Evolutionary conservation across 2,888 invertebrate species (phyloP).

Genomic region (Drosophila cognata): DNA sequence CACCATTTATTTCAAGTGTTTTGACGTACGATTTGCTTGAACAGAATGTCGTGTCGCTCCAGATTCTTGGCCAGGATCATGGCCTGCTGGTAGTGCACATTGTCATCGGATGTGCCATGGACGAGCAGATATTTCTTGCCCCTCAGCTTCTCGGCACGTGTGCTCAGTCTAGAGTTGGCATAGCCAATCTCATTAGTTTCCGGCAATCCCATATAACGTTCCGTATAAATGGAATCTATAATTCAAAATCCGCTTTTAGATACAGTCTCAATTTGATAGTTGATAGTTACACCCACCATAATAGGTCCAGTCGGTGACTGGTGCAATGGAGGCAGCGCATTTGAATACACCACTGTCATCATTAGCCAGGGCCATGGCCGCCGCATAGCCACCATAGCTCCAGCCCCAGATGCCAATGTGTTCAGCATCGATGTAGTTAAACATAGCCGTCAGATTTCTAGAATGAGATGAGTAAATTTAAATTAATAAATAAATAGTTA

Average conservation of each 20-base stretch:
- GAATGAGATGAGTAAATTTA: constrained; percentile 79
- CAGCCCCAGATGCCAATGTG: constrained; percentile 98
- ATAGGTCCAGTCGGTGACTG: constrained; percentile 97
- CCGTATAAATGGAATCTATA: constrained; percentile 97
- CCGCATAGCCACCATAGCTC: constrained; percentile 98
- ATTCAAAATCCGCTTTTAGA: not conserved
- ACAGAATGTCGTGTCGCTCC: constrained; percentile 93
- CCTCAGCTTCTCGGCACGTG: constrained; percentile 88
- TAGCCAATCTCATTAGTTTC: constrained; percentile 91
- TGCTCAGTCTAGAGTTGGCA: constrained; percentile 90
- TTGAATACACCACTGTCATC: constrained; percentile 92
- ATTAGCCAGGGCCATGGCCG: constrained; percentile 93
- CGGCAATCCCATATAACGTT: constrained; percentile 97
- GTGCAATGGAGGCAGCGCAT: constrained; percentile 97
- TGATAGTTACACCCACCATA: constrained; percentile 89
- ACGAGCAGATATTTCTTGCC: constrained; percentile 94
- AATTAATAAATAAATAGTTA: not conserved
- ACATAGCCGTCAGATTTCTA: constrained; percentile 86
- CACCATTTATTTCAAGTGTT: too few species aligned
- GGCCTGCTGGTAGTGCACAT: constrained; percentile 98
- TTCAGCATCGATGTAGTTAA: constrained; percentile 91
- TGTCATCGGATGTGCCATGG: constrained; percentile 97
- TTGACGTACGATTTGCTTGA: constrained; percentile 93
- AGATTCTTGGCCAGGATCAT: constrained; percentile 95
- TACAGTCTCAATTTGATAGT: rapidly evolving